phyloP scores from a whole-genome alignment of 2,113 vertebrate genomes.

The Chlamydotis undulata region DNA sequence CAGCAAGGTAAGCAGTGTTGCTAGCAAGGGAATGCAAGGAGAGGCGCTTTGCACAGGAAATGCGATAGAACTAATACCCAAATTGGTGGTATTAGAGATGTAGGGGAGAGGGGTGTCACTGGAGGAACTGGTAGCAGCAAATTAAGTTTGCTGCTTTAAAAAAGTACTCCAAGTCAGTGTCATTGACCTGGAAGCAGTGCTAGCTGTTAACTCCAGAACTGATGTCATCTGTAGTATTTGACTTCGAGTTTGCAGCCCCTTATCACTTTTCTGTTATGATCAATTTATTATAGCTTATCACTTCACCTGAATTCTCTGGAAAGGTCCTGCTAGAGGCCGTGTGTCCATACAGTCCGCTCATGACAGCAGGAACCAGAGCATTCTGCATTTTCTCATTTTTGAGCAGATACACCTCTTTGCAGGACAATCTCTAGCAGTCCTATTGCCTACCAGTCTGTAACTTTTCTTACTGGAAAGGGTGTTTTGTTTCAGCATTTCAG shows the following conservation, averaged over 20 bases:
- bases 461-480: neutral
- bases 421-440: neutral
- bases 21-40: neutral
- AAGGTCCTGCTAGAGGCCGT: neutral
- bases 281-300: neutral
- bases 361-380: neutral
- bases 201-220: neutral
- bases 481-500: neutral
- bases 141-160: neutral
- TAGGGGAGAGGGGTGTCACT: neutral
- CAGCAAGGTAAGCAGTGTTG: neutral
- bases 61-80: no score
- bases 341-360: no score
- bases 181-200: neutral
- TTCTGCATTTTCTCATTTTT: neutral
- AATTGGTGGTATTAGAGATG: rapidly evolving
- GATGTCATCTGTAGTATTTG: neutral
- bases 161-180: neutral
- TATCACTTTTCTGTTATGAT: neutral
- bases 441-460: neutral
- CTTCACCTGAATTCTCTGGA: neutral
- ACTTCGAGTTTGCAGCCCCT: neutral
- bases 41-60: neutral
- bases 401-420: neutral
- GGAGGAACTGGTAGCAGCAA: neutral